Base-by-base conservation (phyloP, 30 jellyfish, hydroid and myxozoan genomes). In the Nemopilema nomurai region DNA sequence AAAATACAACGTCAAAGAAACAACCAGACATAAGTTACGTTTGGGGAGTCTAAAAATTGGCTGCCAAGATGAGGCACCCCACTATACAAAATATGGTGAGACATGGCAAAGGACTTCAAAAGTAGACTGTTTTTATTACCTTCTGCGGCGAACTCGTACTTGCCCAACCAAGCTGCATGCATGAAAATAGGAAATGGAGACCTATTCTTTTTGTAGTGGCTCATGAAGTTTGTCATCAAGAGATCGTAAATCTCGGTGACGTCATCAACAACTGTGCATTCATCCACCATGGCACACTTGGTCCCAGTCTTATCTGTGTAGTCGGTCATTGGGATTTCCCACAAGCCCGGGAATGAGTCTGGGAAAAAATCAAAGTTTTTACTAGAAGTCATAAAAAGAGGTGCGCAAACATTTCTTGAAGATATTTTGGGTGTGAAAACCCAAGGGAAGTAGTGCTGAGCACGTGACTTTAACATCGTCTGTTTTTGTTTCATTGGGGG, bases 291-390 rank as follows among this genome's bases (percentile, higher is more conserved):
- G 32, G 82, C 31, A 71, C 98, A 91, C 27, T n/a, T 33, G 27
- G 25, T 18, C 6, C 92, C 92, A 32, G 28, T 8, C 0, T 67
- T 74, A 24, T 85, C 91, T 18, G 74, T 74, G 89, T 82, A 83
- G 20, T 77, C 87, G 8, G 90, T 82, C 90, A 92, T 67, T 18
- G 98, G 98, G 17, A 92, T 41, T 65, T 92, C 98, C 96, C 96
- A 92, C 26, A 92, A 30, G 76, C 98, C 98, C 26, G 95, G 98
- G 63, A 80, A 92, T 1, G 96, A 76, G 49, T 83, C 98, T 92
- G 75, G 24, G 57, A 3, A 13, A 13, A 41, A 41, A 41, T 41
- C n/a, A n/a, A n/a, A n/a, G n/a, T n/a, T n/a, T n/a, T n/a, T n/a
- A n/a, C n/a, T n/a, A n/a, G n/a, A n/a, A n/a, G n/a, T n/a, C n/a